Percentiles rank a stretch among this genome's conserved stretches.
These are phyloP conservation scores for Tetraodon nigroviridis DNA, from an alignment of 2,113 vertebrate genomes.

Conservation along the genomic window DNA sequence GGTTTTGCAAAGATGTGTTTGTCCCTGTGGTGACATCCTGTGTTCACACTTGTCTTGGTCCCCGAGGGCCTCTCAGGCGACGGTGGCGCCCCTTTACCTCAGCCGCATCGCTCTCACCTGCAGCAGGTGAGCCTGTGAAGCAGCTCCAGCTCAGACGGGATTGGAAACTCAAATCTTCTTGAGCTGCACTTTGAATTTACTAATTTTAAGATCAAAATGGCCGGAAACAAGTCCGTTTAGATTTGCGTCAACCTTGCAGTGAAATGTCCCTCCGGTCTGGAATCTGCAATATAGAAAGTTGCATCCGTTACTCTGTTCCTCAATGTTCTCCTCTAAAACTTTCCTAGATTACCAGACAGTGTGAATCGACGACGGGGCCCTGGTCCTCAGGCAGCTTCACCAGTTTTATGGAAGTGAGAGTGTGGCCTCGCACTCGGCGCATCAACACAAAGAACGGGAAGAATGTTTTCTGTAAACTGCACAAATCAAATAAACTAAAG, in stretches of 20 bases:
- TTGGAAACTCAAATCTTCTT: no score
- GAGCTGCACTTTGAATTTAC: no score
- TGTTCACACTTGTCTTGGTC: background rate
- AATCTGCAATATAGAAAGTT: conserved; percentile 45
- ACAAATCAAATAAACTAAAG: background rate
- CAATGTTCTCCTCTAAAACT: conserved; percentile 50
- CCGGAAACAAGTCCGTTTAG: no score
- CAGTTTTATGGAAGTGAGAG: conserved; percentile 56
- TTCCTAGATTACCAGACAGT: conserved; percentile 66
- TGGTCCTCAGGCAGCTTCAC: background rate
- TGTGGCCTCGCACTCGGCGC: background rate
- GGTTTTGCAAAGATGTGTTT: no score
- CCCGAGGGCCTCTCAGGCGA: background rate
- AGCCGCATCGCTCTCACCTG: background rate
- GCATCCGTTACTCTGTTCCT: conserved; percentile 45
- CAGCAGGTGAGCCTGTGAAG: background rate
- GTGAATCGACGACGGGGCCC: conserved; percentile 46
- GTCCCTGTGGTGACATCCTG: background rate
- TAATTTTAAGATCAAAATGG: no score
- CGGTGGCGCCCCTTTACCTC: background rate
- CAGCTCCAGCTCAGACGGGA: background rate
- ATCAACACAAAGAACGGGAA: background rate
- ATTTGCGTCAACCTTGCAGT: background rate
- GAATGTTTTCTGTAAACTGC: conserved; percentile 2
- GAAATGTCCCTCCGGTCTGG: background rate